phyloP scores from a whole-genome alignment of 2,888 invertebrate genomes.

The Pantelozetes paolii region DNA sequence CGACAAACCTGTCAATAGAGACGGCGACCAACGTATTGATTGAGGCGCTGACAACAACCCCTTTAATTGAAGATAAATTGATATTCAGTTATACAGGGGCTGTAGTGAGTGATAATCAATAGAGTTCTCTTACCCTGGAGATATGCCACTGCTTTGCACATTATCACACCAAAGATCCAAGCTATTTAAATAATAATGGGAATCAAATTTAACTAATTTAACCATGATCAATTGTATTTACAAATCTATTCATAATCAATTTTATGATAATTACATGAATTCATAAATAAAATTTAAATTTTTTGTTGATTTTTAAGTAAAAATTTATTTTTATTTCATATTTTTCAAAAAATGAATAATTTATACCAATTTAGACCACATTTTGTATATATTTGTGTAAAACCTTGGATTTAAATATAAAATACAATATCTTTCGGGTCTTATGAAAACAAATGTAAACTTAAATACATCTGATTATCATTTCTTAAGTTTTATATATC shows the following conservation, averaged over 20 bases:
- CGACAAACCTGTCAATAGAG: conserved; percentile 57
- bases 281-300: too few relatives aligned
- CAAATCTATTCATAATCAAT: not conserved
- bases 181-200: conserved; percentile 52
- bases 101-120: not conserved
- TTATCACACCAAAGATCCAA: conserved; percentile 58
- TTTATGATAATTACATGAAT: not conserved
- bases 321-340: too few relatives aligned
- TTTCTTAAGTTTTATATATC: too few relatives aligned
- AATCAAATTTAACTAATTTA: not conserved
- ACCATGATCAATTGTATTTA: not conserved
- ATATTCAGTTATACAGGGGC: not conserved
- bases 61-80: not conserved
- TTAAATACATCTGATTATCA: too few relatives aligned
- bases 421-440: too few relatives aligned
- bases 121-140: conserved; percentile 55
- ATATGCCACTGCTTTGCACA: conserved; percentile 60
- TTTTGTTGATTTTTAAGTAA: too few relatives aligned
- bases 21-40: conserved; percentile 60
- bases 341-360: too few relatives aligned
- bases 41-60: conserved; percentile 59
- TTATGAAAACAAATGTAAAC: too few relatives aligned
- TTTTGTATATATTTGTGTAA: too few relatives aligned
- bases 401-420: too few relatives aligned
- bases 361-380: too few relatives aligned